phyloP scores from a whole-genome alignment of 2,113 vertebrate species.

The Phaetusa simplex region DNA sequence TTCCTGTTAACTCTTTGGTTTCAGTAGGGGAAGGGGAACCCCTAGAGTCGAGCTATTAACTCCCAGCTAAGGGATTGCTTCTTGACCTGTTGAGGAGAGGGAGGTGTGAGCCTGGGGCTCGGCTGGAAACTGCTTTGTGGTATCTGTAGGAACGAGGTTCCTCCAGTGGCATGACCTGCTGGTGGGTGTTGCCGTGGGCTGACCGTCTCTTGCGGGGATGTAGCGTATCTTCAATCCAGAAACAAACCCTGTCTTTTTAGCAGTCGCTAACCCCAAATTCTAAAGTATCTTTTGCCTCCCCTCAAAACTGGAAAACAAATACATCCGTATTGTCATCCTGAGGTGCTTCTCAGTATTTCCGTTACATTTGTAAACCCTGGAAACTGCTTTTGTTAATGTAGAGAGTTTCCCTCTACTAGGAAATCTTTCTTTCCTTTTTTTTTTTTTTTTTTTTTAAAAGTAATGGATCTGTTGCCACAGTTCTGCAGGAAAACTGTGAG shows the following conservation, averaged over 20 bases:
- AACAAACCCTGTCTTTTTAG: neutral
- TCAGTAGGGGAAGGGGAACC: neutral
- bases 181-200: neutral
- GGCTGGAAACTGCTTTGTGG: neutral
- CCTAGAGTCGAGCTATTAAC: neutral
- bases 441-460: neutral
- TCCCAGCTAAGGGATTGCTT: neutral
- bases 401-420: neutral
- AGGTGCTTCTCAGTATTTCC: neutral
- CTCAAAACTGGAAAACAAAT: neutral
- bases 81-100: neutral
- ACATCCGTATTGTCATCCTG: neutral
- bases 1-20: conserved; percentile 26
- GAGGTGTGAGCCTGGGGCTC: rapidly evolving
- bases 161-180: neutral
- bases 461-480: neutral
- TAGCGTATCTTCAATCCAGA: neutral
- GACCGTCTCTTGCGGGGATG: too few species aligned
- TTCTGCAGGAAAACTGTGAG: neutral
- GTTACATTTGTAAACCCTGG: neutral
- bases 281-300: neutral
- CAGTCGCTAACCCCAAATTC: neutral
- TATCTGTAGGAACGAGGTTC: neutral
- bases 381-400: neutral
- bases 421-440: neutral